Evolutionary conservation across 2,797 vertebrate genomes (phyloP), one percentile per base, ranked within the genome.

Genomic region (Centropyge bicolor): DNA sequence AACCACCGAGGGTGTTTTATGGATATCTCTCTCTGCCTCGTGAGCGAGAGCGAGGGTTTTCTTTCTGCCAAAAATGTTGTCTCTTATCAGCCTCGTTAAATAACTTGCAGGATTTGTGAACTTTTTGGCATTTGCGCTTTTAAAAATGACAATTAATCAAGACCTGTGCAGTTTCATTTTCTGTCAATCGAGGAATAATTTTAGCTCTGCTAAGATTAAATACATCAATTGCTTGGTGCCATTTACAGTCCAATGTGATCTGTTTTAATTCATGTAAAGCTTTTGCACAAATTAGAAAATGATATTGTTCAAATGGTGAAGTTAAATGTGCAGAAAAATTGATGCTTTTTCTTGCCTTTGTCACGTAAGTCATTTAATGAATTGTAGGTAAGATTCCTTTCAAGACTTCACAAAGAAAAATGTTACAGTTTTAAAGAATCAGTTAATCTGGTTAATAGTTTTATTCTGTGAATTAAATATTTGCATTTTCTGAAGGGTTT

Each of bases 1-100:
- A 75, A 46, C 74, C 60, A 5, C 56, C 6, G 22, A 60, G 70
- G 36, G 49, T 46, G 40, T 52, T 75, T 83, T 49, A 68, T 68
- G 43, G 59, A 6, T 36, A 11, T 45, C n/a, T 56, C 11, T 56
- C 51, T 73, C 56, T 17, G 40, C 36, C 13, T 11, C 0, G 12
- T 40, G 31, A 20, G 11, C 11, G n/a, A 67, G 17, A 59, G 31
- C 11, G 7, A 31, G 14, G 22, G 6, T 11, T n/a, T 36, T 48
- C 12, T 20, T 31, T 31, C n/a, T n/a, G 22, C 31, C 41, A 16
- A 24, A 54, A 14, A 2, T 31, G 12, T 14, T 46, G 8, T 43
- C 36, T 20, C 0, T 66, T 41, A n/a, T 64, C 16, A 6, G 31
- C 22, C 12, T 52, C 36, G 8, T 56, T 49, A 4, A 40, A 16